phyloP scores from a whole-genome alignment of 2,888 invertebrate genomes.

The Mythimna ferrago region DNA sequence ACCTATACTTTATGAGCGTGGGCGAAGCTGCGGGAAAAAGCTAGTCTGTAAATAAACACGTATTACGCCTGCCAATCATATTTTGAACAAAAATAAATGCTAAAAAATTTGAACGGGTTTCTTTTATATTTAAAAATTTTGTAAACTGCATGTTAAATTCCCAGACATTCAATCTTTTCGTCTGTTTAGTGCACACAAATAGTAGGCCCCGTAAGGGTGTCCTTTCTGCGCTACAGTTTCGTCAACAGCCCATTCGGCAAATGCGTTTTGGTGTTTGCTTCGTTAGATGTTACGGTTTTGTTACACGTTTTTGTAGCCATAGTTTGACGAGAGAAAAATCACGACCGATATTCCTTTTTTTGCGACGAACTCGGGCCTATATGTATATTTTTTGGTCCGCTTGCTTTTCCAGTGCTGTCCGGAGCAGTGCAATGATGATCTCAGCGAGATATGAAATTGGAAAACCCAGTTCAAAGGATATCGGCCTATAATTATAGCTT shows the following conservation, averaged over 20 bases:
- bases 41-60: too few relatives aligned
- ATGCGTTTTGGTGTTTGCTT: slow-evolving; percentile 81
- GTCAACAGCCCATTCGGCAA: slow-evolving; percentile 73
- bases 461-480: slow-evolving; percentile 46
- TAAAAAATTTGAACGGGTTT: too few relatives aligned
- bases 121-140: not conserved
- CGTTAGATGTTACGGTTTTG: slow-evolving; percentile 78
- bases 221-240: slow-evolving; percentile 51
- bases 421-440: slow-evolving; percentile 18
- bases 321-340: slow-evolving; percentile 68
- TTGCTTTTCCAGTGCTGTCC: slow-evolving; percentile 24
- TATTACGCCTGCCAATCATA: too few relatives aligned
- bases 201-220: slow-evolving; percentile 49
- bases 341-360: slow-evolving; percentile 49
- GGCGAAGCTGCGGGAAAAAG: too few relatives aligned
- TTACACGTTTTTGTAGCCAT: slow-evolving; percentile 68
- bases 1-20: too few relatives aligned
- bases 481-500: slow-evolving; percentile 29
- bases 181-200: not conserved
- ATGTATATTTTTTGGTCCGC: slow-evolving; percentile 41
- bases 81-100: too few relatives aligned
- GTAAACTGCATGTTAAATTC: not conserved
- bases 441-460: slow-evolving; percentile 48
- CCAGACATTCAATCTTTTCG: not conserved
- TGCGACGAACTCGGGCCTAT: slow-evolving; percentile 23